Evolutionary conservation across 2,797 vertebrate species (phyloP).

Genomic region (Triplophysa bombifrons): DNA sequence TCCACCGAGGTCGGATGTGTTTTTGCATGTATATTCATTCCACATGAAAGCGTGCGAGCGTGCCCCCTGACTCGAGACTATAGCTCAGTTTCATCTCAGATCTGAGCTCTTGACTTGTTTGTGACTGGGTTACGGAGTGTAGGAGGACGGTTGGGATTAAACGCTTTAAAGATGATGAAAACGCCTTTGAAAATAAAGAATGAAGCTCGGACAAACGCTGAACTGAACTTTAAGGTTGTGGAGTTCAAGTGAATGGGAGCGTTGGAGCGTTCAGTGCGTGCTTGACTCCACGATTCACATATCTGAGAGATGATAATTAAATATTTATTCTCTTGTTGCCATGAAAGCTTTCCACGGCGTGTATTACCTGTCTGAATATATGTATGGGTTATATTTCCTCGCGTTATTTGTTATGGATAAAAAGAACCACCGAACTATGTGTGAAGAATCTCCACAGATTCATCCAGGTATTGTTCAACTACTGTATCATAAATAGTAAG

Average conservation of each 20-base stretch:
- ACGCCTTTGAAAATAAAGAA: constrained; percentile 39
- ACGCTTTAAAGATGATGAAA: constrained; percentile 44
- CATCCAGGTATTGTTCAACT: neutral
- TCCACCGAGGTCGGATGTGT: neutral
- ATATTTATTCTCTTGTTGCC: neutral
- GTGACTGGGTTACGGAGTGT: constrained; percentile 32
- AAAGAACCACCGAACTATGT: too few relatives aligned
- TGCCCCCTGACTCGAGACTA: neutral
- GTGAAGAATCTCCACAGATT: neutral
- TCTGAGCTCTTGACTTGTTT: constrained; percentile 22
- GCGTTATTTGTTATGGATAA: too few relatives aligned
- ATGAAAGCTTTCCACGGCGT: neutral
- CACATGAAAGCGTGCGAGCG: neutral
- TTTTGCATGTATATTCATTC: neutral
- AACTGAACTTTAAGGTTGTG: constrained; percentile 21
- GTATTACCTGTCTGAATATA: neutral
- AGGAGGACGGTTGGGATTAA: constrained; percentile 36
- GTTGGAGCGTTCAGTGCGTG: neutral
- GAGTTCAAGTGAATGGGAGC: constrained; percentile 30
- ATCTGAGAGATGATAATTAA: constrained; percentile 15
- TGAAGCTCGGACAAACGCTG: constrained; percentile 31
- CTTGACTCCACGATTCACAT: constrained; percentile 14
- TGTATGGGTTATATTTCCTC: neutral
- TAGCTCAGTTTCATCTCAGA: constrained; percentile 17
- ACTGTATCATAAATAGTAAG: neutral